Evolutionary conservation across 2,797 vertebrate genomes (phyloP).

Genomic region (Myotis myotis): DNA sequence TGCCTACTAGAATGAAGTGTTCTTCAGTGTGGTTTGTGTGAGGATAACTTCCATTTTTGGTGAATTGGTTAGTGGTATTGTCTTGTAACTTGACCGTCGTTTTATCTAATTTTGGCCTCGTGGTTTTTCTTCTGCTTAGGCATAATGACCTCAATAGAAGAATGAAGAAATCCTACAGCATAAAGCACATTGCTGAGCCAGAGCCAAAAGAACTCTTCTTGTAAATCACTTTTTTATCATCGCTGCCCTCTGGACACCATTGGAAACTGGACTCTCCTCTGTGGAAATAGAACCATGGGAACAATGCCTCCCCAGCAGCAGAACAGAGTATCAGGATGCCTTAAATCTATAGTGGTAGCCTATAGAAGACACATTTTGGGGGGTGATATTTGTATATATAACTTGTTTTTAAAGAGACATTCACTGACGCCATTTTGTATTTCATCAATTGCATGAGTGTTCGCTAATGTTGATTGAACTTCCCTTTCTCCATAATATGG

Average conservation of each 20-base stretch:
- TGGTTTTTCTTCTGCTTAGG: conserved; percentile 78
- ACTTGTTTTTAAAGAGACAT: conserved; percentile 79
- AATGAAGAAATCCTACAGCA: conserved; percentile 75
- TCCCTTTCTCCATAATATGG: conserved; percentile 66
- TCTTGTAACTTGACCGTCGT: conserved; percentile 65
- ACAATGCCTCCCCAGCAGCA: conserved; percentile 83
- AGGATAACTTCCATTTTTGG: conserved; percentile 67
- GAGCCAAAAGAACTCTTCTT: conserved; percentile 87
- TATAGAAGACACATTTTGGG: conserved; percentile 77
- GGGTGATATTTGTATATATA: conserved; percentile 80
- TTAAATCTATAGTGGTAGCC: conserved; percentile 84
- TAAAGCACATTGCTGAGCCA: conserved; percentile 80
- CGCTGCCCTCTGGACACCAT: conserved; percentile 52
- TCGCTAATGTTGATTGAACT: conserved; percentile 76
- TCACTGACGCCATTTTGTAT: conserved; percentile 69
- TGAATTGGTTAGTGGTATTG: conserved; percentile 6
- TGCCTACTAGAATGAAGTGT: conserved; percentile 52
- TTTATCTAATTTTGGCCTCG: conserved; percentile 75
- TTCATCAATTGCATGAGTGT: conserved; percentile 82
- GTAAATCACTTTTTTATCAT: conserved; percentile 67
- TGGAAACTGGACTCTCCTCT: conserved; percentile 73
- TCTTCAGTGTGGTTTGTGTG: conserved; percentile 55
- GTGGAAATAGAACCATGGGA: conserved; percentile 65
- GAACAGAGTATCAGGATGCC: conserved; percentile 82
- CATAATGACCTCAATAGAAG: conserved; percentile 81